Percentiles rank a stretch among this genome's conserved stretches.
Evolutionary conservation across 2,797 vertebrate genomes (phyloP).

Genomic region (Pipistrellus nathusii): DNA sequence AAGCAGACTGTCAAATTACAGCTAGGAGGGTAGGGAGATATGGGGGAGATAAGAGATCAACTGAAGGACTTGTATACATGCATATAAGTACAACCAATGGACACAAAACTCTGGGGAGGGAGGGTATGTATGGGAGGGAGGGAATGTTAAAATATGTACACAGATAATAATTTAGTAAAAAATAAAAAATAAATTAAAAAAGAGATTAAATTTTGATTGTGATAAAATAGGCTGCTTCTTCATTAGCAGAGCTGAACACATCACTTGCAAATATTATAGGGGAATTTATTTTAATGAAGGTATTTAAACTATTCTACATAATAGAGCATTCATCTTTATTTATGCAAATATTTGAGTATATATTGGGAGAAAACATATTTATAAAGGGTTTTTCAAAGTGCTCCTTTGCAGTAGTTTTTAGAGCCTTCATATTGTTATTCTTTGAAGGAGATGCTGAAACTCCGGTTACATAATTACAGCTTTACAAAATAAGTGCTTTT

Average conservation of each 20-base stretch:
- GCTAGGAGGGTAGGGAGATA: too few relatives aligned
- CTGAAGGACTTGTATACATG: too few relatives aligned
- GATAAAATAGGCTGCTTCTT: neutral
- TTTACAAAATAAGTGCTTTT: constrained; percentile 69
- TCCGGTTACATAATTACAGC: constrained; percentile 53
- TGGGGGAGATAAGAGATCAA: too few relatives aligned
- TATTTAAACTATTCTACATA: neutral
- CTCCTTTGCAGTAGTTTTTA: constrained; percentile 38
- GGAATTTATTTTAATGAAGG: constrained; percentile 17
- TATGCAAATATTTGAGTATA: constrained; percentile 27
- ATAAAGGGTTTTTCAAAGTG: neutral
- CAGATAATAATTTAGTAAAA: too few relatives aligned
- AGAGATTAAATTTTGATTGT: neutral
- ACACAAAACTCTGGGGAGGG: too few relatives aligned
- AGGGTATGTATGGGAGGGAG: too few relatives aligned
- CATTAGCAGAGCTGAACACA: neutral
- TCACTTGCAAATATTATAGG: constrained; percentile 50
- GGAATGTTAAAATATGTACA: too few relatives aligned
- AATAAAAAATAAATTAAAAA: too few relatives aligned
- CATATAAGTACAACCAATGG: too few relatives aligned
- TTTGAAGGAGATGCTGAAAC: constrained; percentile 63
- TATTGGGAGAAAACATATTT: constrained; percentile 41
- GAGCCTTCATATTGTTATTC: constrained; percentile 36
- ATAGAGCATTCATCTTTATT: neutral
- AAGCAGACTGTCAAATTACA: too few relatives aligned